Percentiles rank a stretch among this genome's conserved stretches.
Evolutionary conservation across 2,113 vertebrate species (phyloP).

Genomic region (Thalassarche chlororhynchos): DNA sequence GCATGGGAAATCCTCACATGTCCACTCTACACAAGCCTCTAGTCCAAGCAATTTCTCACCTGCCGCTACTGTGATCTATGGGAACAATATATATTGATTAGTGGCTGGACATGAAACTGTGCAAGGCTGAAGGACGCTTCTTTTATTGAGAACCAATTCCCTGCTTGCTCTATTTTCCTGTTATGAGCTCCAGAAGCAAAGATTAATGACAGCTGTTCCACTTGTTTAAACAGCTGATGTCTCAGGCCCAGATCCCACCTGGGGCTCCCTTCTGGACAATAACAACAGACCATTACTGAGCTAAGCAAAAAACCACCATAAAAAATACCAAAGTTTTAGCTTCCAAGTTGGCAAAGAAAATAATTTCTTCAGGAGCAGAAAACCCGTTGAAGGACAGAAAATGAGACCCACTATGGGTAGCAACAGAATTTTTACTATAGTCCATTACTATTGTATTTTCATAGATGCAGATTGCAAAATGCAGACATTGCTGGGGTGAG

Average conservation of each 20-base stretch:
- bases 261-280: conserved; percentile 57
- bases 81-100: conserved; percentile 66
- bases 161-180: conserved; percentile 59
- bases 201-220: conserved; percentile 55
- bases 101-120: conserved; percentile 53
- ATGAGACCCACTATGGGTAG: background rate
- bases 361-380: background rate
- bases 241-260: conserved; percentile 48
- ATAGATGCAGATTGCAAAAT: background rate
- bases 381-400: background rate
- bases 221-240: conserved; percentile 69
- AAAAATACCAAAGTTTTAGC: conserved; percentile 24
- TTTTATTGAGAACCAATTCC: conserved; percentile 64
- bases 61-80: conserved; percentile 47
- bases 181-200: conserved; percentile 63
- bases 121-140: conserved; percentile 53
- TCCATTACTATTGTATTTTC: background rate
- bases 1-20: conserved; percentile 39
- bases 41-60: conserved; percentile 54
- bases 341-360: conserved; percentile 16
- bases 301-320: background rate
- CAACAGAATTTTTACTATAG: background rate
- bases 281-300: conserved; percentile 29
- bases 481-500: background rate
- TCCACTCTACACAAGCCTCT: conserved; percentile 4